Evolutionary conservation across 1,140 invertebrate genomes (phyloP).

Genomic region (Zelostemma sp.): DNA sequence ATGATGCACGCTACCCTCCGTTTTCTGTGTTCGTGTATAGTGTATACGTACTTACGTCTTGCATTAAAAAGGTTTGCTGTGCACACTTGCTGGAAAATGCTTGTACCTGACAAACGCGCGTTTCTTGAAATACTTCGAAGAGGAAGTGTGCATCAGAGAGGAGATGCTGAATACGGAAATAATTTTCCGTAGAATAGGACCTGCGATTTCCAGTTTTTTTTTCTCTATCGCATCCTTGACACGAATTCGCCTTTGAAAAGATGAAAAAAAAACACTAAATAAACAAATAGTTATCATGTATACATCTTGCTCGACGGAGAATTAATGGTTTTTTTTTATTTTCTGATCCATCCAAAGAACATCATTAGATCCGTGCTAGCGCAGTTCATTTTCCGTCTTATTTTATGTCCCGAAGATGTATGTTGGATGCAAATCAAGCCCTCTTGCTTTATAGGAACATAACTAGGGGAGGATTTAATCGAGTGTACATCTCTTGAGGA

Average conservation of each 20-base stretch:
- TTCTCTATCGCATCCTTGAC: no score
- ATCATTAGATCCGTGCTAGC: background rate
- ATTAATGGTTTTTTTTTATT: background rate
- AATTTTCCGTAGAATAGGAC: background rate
- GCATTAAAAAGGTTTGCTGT: background rate
- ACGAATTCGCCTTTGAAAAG: no score
- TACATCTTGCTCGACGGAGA: background rate
- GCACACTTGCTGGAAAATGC: background rate
- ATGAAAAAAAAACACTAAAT: no score
- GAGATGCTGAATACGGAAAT: background rate
- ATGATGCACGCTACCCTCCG: background rate
- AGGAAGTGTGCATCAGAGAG: background rate
- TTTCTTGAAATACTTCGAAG: background rate
- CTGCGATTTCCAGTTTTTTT: no score
- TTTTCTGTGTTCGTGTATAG: background rate
- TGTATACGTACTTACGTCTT: background rate
- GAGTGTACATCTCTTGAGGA: background rate
- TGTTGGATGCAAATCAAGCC: background rate
- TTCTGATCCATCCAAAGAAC: background rate
- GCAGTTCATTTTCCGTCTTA: background rate
- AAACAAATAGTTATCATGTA: no score
- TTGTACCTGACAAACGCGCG: slow-evolving; percentile 1
- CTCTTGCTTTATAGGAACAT: background rate
- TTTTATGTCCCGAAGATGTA: background rate
- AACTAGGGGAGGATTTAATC: slow-evolving; percentile 1